Conservation (phyloP, 2,888 invertebrate genomes). For the Ypsolopha sequella region DNA sequence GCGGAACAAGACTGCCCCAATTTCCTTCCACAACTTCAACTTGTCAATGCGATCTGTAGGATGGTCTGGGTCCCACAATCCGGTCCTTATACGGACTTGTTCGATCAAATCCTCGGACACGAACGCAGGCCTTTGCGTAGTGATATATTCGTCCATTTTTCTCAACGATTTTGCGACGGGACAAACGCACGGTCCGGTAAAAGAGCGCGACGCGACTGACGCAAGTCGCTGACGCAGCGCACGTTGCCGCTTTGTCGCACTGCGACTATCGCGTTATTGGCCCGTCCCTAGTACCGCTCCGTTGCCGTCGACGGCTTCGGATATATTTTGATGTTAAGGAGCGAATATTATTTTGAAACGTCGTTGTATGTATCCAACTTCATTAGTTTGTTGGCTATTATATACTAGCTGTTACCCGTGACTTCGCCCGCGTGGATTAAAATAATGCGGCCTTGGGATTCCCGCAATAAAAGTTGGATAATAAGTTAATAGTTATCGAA, state of each 20-base stretch:
- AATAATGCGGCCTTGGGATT: no score
- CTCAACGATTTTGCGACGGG: not conserved
- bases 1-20: constrained; percentile 43
- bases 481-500: no score
- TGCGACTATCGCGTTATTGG: constrained; percentile 1
- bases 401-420: no score
- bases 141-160: not conserved
- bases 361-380: no score
- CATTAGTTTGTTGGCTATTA: no score
- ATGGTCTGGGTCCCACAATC: constrained; percentile 38
- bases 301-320: no score
- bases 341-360: no score
- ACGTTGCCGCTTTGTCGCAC: not conserved
- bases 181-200: not conserved
- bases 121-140: not conserved
- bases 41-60: constrained; percentile 61
- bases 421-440: no score
- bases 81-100: constrained; percentile 55
- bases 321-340: no score
- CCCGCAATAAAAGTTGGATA: no score
- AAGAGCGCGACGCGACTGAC: constrained; percentile 1
- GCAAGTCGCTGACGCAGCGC: not conserved
- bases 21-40: constrained; percentile 50
- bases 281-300: not conserved
- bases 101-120: constrained; percentile 29